Evolutionary conservation across 2,113 vertebrate species (phyloP), one percentile per base, ranked within the genome.

Genomic region (Acanthisitta chloris): DNA sequence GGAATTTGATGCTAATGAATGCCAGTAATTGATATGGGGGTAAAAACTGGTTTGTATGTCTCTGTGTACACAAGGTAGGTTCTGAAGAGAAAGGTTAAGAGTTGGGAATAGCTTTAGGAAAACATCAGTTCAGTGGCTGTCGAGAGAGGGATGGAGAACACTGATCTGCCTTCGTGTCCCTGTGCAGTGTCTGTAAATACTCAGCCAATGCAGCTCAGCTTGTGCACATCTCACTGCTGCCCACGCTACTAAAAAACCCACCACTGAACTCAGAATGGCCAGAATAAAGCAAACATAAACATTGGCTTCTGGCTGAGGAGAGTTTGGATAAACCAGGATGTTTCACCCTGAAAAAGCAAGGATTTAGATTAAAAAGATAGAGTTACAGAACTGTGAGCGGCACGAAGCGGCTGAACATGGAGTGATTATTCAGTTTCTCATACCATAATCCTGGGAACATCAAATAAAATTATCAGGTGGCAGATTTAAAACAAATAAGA

Each of bases 401-500:
- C 25, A 66, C 48, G 59, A 42, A 82, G 91, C 86, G 69, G 36
- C 64, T 65, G 58, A 88, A 91, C 2, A 2, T 3, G 24, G 54
- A 73, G 49, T 62, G 23, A 33, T 87, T 86, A 58, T 71, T 62
- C 55, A 52, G 19, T 81, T 93, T 70, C 65, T 89, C 42, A 36
- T 84, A 78, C 74, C 45, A 52, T 8, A 14, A 91, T 55, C 55
- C 51, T 86, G 58, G 58, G 83, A 90, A 81, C 54, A 51, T 71
- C n/a, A 92, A 91, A 89, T 78, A 58, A 84, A 83, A 89, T 89
- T 73, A 73, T 81, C 51, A 54, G 18, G 65, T 91, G 69, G 33
- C 46, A 87, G 73, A 81, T 83, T 55, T 91, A 74, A 92, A 91
- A 70, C 69, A 92, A 95, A 54, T 74, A 92, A 61, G 25, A 48